These are phyloP conservation scores for Craniophora ligustri DNA, from an alignment of 2,888 invertebrate genomes.

Conservation along the genomic window DNA sequence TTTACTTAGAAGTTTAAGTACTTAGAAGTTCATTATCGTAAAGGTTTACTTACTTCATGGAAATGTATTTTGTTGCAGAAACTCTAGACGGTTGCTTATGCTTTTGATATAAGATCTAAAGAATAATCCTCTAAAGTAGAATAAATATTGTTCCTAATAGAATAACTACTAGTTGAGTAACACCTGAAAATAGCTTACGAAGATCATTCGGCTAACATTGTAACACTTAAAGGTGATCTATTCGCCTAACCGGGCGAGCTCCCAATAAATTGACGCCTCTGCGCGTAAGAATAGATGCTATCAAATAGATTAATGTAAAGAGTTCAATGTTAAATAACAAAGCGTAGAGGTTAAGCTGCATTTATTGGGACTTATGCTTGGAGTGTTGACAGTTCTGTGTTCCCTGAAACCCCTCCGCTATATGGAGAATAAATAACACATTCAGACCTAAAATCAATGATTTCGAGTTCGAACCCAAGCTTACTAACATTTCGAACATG, in stretches of 20 bases:
- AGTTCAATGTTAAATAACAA: not conserved
- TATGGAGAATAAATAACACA: no score
- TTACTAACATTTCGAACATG: no score
- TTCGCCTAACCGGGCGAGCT: not conserved
- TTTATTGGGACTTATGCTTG: not conserved
- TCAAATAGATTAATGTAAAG: not conserved
- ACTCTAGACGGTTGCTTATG: no score
- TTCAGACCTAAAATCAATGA: no score
- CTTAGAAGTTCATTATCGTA: not conserved
- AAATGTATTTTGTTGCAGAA: not conserved
- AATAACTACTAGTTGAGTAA: not conserved
- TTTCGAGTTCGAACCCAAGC: no score
- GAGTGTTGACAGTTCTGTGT: not conserved
- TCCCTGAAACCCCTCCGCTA: not conserved
- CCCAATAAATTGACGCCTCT: not conserved
- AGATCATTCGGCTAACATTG: not conserved
- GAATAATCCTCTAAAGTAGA: no score
- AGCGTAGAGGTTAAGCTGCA: not conserved
- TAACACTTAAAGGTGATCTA: not conserved
- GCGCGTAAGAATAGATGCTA: conserved; percentile 3
- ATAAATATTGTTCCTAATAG: not conserved
- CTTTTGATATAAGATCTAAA: no score
- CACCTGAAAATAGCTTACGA: not conserved
- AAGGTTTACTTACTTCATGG: not conserved
- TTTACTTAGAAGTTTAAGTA: not conserved